Conservation (phyloP, 2,113 vertebrate genomes). For the Phylloscopus whistleri region DNA sequence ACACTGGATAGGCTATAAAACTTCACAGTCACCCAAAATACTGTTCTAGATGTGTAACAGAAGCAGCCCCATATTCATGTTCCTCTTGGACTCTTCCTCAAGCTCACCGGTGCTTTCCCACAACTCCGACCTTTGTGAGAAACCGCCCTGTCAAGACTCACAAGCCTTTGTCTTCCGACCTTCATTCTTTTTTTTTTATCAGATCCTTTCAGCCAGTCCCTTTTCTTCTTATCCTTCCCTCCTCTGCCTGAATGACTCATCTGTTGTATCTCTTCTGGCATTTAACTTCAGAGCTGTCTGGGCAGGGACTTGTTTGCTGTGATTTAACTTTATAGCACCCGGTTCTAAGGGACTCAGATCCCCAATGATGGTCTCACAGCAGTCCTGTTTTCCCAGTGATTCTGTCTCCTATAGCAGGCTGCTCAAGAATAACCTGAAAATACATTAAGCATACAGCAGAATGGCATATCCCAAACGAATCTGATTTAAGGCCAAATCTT, state of each 20-base stretch:
- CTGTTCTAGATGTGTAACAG: background rate
- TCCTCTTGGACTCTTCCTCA: background rate
- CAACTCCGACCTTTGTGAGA: background rate
- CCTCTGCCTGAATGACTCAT: background rate
- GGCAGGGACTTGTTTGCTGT: background rate
- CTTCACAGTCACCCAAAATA: background rate
- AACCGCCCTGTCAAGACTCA: background rate
- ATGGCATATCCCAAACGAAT: background rate
- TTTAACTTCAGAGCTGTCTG: background rate
- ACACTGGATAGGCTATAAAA: background rate
- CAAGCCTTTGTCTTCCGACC: background rate
- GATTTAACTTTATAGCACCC: background rate
- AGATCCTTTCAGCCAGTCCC: background rate
- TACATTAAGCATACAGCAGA: background rate
- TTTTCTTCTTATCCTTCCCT: background rate
- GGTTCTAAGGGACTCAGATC: background rate
- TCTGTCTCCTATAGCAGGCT: background rate
- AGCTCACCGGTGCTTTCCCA: background rate
- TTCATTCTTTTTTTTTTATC: background rate
- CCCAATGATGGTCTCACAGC: background rate
- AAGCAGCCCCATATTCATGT: background rate
- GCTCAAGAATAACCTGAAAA: background rate
- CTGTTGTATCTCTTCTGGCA: background rate
- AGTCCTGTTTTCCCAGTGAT: background rate
- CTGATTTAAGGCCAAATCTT: background rate